phyloP scores from a whole-genome alignment of 2,113 vertebrate species.

The Triplophysa dalaica region DNA sequence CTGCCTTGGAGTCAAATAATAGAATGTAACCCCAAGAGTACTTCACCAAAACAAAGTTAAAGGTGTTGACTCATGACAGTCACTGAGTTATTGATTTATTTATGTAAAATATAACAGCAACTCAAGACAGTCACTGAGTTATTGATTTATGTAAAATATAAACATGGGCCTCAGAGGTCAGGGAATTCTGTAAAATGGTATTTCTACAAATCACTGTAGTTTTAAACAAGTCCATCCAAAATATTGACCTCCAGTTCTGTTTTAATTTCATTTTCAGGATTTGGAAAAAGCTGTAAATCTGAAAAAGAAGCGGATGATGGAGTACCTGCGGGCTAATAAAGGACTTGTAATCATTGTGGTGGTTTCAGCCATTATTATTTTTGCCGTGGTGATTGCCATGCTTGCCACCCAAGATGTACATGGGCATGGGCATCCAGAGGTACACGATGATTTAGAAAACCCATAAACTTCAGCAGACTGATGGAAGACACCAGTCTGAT shows the following conservation, averaged over 20 bases:
- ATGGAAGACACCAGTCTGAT: neutral
- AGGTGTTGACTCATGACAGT: neutral
- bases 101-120: neutral
- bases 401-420: conserved; percentile 2
- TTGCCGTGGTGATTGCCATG: conserved; percentile 43
- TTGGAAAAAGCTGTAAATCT: conserved; percentile 37
- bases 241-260: neutral
- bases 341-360: conserved; percentile 34
- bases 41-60: neutral
- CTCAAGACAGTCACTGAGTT: neutral
- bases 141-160: no score
- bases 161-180: neutral
- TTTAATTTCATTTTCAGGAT: conserved; percentile 25
- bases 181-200: neutral
- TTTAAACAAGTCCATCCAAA: neutral
- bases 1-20: neutral
- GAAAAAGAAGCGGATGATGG: conserved; percentile 32
- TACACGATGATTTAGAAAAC: neutral
- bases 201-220: neutral
- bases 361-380: conserved; percentile 41
- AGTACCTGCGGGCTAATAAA: conserved; percentile 51
- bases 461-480: neutral
- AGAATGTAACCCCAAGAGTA: neutral
- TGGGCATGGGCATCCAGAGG: neutral
- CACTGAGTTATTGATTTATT: neutral